Evolutionary conservation across 2,888 invertebrate species (phyloP).

Genomic region (Metallyticus violacea): DNA sequence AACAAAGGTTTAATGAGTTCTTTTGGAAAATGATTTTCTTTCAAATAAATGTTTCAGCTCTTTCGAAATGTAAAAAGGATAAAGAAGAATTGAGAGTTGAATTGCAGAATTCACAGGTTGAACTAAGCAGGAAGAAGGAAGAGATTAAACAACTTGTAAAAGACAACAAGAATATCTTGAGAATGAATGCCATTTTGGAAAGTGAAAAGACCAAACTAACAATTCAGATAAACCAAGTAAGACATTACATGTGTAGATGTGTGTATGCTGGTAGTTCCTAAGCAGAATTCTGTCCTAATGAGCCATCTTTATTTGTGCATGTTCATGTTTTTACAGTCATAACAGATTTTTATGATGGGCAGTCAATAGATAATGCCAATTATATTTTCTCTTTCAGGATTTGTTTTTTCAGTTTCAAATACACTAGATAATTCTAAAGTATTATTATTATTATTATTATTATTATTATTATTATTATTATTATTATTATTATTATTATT

Average conservation of each 20-base stretch:
- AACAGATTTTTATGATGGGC: too few species aligned
- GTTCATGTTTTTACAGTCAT: too few species aligned
- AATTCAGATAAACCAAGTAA: neutral
- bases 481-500: too few species aligned
- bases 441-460: too few species aligned
- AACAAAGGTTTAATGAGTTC: too few species aligned
- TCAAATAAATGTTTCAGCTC: conserved; percentile 41
- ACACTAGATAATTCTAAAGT: too few species aligned
- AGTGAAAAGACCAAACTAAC: neutral
- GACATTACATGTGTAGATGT: neutral
- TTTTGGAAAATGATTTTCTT: neutral
- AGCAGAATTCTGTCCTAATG: too few species aligned
- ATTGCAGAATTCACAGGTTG: conserved; percentile 56
- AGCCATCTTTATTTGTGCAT: too few species aligned
- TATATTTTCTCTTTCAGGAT: too few species aligned
- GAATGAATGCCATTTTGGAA: neutral
- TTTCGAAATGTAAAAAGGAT: conserved; percentile 65
- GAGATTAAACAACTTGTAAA: conserved; percentile 62
- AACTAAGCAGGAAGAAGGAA: conserved; percentile 57
- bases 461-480: too few species aligned
- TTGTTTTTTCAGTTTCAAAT: too few species aligned
- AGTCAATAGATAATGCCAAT: too few species aligned
- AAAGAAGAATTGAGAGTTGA: conserved; percentile 62
- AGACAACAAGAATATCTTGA: conserved; percentile 65
- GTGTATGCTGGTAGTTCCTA: neutral